phyloP scores from a whole-genome alignment of 2,888 invertebrate genomes.

The Melipona beecheii region DNA sequence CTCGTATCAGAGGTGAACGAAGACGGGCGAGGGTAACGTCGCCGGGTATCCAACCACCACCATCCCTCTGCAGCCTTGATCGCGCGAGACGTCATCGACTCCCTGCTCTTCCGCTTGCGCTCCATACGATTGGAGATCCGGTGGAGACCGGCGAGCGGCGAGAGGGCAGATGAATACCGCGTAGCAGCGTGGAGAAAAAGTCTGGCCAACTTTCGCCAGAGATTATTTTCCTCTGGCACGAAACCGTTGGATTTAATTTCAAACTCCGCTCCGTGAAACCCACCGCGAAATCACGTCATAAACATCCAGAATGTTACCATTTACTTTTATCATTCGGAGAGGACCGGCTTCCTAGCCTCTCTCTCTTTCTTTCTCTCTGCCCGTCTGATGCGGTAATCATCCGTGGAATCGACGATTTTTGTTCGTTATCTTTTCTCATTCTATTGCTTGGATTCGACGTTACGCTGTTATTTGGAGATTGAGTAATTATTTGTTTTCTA shows the following conservation, averaged over 20 bases:
- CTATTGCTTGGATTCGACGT: not conserved
- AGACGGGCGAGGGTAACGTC: slow-evolving; percentile 66
- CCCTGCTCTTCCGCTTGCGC: slow-evolving; percentile 18
- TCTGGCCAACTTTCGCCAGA: slow-evolving; percentile 81
- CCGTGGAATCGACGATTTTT: not conserved
- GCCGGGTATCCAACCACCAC: slow-evolving; percentile 31
- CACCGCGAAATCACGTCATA: slow-evolving; percentile 82
- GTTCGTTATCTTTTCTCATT: no score
- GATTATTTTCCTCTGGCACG: slow-evolving; percentile 80
- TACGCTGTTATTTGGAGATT: no score
- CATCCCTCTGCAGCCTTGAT: slow-evolving; percentile 58
- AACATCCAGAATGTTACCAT: slow-evolving; percentile 78
- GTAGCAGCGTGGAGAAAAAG: slow-evolving; percentile 62
- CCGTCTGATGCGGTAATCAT: not conserved
- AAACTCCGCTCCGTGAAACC: slow-evolving; percentile 77
- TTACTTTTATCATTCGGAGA: slow-evolving; percentile 60
- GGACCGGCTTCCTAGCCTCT: no score
- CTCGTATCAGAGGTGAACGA: slow-evolving; percentile 72
- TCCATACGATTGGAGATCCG: slow-evolving; percentile 39
- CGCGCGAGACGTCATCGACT: slow-evolving; percentile 54
- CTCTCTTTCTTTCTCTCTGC: no score
- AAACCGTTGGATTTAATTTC: slow-evolving; percentile 82
- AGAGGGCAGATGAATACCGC: slow-evolving; percentile 6
- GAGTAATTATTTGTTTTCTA: no score
- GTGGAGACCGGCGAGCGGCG: slow-evolving; percentile 4